Base-by-base conservation (phyloP, 1,140 invertebrate genomes). In the Aleiodes sp. region DNA sequence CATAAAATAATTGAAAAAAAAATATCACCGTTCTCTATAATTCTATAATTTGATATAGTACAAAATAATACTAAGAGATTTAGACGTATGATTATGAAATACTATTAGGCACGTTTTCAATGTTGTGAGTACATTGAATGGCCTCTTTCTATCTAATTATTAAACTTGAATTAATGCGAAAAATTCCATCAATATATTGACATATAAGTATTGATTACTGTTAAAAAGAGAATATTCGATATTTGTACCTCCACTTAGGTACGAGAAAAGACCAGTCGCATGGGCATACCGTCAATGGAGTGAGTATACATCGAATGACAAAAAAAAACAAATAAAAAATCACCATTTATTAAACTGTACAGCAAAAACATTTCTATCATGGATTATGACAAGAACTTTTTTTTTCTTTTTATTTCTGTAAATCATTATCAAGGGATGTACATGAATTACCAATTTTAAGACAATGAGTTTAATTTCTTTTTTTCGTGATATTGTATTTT, bases 121-220 rank as follows among this genome's bases (percentile, higher is more conserved):
- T 84, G 83, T 83, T 84, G 83, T 84, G 77, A 84, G 83, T 83
- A 84, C 83, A 80, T 82, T 83, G 78, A 74, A 75, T 80, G 78
- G 76, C 80, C 81, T 77, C 73, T 76, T 65, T 72, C 75, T 70
- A 66, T 69, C 31, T 37, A 16, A 61, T 72, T n/a, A 46, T 69
- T 71, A 37, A 57, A 8, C 26, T 10, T 31, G 59, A 31, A 70
- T 24, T 41, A 69, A 33, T 64, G 37, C 28, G 41, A 9, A 52
- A 65, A 43, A 43, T 31, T 12, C 6, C n/a, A 41, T 29, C 26
- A 64, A 46, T 24, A n/a, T 64, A 46, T 6, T 52, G 26, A 21
- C 26, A 9, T 12, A 24, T 52, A 52, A 52, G 46, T 26, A 52
- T 52, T 2, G 26, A 52, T 24, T 24, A 24, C 19, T 52, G 2